Conservation (phyloP, 2,113 vertebrate genomes). For the Xiphorhynchus elegans region DNA sequence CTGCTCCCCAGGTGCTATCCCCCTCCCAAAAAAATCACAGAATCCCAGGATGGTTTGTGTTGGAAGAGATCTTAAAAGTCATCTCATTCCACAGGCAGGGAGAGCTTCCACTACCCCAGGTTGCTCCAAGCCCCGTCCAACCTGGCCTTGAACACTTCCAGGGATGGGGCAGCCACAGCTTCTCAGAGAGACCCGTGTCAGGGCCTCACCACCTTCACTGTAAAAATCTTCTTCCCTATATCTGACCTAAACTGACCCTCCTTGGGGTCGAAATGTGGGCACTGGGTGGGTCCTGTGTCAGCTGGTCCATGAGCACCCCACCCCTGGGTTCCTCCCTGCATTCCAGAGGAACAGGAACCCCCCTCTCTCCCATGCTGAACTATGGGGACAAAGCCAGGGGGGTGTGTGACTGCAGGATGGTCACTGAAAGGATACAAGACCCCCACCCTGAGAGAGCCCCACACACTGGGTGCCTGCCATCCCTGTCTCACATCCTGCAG, state of each 20-base stretch:
- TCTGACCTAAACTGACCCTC: not conserved
- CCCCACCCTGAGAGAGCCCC: not conserved
- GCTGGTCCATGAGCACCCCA: rapidly evolving
- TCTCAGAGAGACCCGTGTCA: not conserved
- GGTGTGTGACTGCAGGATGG: not conserved
- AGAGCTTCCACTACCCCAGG: not conserved
- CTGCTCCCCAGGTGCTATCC: rapidly evolving
- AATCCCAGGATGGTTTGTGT: not conserved
- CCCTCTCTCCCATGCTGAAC: rapidly evolving
- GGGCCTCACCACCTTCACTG: not conserved
- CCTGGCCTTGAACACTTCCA: not conserved
- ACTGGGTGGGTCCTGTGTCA: rapidly evolving
- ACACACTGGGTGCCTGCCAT: rapidly evolving
- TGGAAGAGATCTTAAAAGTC: not conserved
- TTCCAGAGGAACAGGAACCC: not conserved
- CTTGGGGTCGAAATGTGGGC: rapidly evolving
- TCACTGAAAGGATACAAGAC: not conserved
- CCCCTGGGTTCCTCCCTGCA: too few relatives aligned
- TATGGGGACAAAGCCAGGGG: not conserved
- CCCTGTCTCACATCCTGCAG: not conserved
- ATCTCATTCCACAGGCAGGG: not conserved
- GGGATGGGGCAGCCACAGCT: not conserved
- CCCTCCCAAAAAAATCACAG: not conserved
- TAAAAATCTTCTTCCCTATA: not conserved
- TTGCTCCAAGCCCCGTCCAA: not conserved